phyloP scores from a whole-genome alignment of 2,797 vertebrate genomes.

The Tamandua tetradactyla region DNA sequence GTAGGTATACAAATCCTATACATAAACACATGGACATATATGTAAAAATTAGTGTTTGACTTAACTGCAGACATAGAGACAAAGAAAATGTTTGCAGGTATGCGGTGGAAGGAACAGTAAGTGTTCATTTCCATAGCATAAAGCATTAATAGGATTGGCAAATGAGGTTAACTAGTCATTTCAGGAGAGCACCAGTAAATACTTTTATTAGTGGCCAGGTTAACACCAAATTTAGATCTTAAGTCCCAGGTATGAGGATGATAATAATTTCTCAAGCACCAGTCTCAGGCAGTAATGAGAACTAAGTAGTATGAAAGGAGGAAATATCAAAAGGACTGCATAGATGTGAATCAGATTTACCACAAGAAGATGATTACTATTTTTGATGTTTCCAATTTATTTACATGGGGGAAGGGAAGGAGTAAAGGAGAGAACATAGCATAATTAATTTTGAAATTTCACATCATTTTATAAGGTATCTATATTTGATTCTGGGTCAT shows the following conservation, averaged over 20 bases:
- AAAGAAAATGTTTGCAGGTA: not conserved
- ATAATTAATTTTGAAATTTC: not conserved
- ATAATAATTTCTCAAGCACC: constrained; percentile 17
- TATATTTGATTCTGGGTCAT: not conserved
- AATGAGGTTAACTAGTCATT: not conserved
- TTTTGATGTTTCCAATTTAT: not conserved
- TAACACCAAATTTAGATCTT: not conserved
- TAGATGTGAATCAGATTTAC: constrained; percentile 9
- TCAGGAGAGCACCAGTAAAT: not conserved
- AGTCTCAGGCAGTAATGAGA: constrained; percentile 1
- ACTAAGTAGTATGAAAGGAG: not conserved
- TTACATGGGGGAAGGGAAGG: not conserved
- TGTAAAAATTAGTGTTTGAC: not conserved
- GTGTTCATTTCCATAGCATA: not conserved
- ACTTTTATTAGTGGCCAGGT: not conserved
- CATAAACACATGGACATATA: not conserved
- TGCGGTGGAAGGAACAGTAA: not conserved
- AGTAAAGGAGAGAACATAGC: not conserved
- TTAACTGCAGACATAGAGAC: not conserved
- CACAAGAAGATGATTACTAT: not conserved
- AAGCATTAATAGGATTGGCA: not conserved
- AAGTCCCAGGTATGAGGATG: not conserved
- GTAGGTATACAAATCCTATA: not conserved
- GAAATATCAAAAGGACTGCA: not conserved
- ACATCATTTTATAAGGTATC: not conserved